Evolutionary conservation across 2,888 invertebrate species (phyloP).

Genomic region (Plebejus anna): DNA sequence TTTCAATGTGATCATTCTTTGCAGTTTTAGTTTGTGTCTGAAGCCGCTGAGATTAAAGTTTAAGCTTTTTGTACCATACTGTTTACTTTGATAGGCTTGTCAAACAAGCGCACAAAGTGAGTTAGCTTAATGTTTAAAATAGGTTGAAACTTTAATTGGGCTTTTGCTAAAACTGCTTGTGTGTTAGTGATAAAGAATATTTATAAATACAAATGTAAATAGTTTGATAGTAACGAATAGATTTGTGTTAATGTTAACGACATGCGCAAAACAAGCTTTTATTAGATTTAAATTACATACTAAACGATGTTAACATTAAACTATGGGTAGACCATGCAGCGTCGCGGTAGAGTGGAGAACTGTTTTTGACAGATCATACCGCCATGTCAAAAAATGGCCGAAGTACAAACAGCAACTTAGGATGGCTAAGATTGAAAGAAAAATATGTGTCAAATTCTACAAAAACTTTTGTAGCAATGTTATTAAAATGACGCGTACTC

Average conservation of each 20-base stretch:
- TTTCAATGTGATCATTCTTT: neutral
- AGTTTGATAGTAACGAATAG: conserved; percentile 25
- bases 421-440: neutral
- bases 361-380: neutral
- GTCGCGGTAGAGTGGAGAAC: neutral
- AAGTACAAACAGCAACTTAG: neutral
- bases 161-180: conserved; percentile 24
- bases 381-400: neutral
- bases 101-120: conserved; percentile 72
- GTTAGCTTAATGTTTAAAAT: conserved; percentile 10
- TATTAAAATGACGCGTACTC: conserved; percentile 5
- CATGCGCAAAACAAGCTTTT: conserved; percentile 28
- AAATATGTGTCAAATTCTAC: neutral
- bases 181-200: conserved; percentile 26
- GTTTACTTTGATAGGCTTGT: conserved; percentile 56
- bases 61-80: neutral
- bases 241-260: conserved; percentile 23
- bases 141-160: conserved; percentile 17
- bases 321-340: neutral
- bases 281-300: conserved; percentile 7
- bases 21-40: neutral
- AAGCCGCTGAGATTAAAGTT: neutral
- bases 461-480: neutral
- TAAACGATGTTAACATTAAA: neutral
- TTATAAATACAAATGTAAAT: conserved; percentile 28